Base-by-base conservation (phyloP, 1,140 invertebrate species). In the Brachionus asplanchnoidis region DNA sequence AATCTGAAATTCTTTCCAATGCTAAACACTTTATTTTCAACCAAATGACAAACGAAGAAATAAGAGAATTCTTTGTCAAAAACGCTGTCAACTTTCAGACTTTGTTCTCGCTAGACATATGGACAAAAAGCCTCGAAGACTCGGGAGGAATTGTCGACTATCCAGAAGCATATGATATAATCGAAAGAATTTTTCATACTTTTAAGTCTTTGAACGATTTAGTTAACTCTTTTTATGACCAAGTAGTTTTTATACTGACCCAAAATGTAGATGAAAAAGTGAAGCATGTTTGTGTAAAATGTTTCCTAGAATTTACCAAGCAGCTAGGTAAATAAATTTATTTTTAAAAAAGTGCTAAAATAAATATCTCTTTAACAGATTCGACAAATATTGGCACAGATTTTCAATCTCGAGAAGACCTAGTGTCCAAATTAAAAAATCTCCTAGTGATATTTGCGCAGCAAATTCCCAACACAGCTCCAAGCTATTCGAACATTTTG, bases 181-280 rank as follows among this genome's bases (percentile, higher is more conserved):
- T 77, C 12, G 73, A 77, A 50, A 77, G 28, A 77, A 77, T 77
- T 26, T 77, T 77, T 46, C n/a, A 77, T 28, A 23, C n/a, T 28
- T 50, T 77, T 26, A 50, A 50, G 26, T 50, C 73, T 23, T 50
- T 77, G 7, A 77, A 77, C 26, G 73, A 77, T 50, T 50, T 77
- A n/a, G 42, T 77, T 12, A 28, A 23, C 11, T 26, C 23, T 50
- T 77, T 77, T n/a, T 50, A 46, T 46, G 44, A 26, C 42, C 73
- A 77, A 50, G 32, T 77, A 77, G n/a, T 23, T 77, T 77, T 77
- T 50, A 50, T 77, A 50, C 26, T 77, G 11, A 50, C 20, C n/a
- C 73, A 77, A 77, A 14, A 28, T 7, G 6, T 28, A 26, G 73
- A 77, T 77, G 73, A 77, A 77, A 77, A 77, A 77, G 73, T 50